Base-by-base conservation (phyloP, 2,113 vertebrate species). In the Oreochromis tanganicae region DNA sequence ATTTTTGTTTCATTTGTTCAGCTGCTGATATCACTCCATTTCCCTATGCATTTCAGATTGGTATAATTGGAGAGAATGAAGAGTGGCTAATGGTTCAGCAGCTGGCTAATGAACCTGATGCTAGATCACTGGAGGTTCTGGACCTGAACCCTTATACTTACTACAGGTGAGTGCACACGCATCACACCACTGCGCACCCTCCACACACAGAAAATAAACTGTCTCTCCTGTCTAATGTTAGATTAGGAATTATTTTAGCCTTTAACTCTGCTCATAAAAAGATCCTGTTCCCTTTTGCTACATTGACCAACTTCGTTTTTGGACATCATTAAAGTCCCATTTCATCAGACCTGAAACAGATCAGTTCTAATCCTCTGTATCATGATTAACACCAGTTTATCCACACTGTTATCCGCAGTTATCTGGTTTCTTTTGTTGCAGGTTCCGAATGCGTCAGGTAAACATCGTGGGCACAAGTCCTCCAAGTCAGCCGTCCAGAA, bases 381-480 rank as follows among this genome's bases (percentile, higher is more conserved):
- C 11, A 9, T 82, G 34, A 90, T 84, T 48, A 86, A 85, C 41
- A 24, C 57, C 48, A 59, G 83, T 61, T 83, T 63, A 19, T 78
- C 71, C 24, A 17, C 50, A 5, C 5, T 61, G 61, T 79, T 80
- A 82, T 68, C 41, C 13, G 43, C 48, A 38, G 1, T 59, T 59
- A 41, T 16, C 50, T 71, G 55, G 5, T 85, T 81, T 82, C 6
- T 24, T 54, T 85, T 80, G 17, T 80, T 38, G 21, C 93, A 99
- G 99, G 95, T 99, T 99, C 93, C 97, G 98, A 80, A 99, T 99
- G 98, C 94, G 97, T 61, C 99, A 99, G 92, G 97, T 99, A 81
- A 99, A 99, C 92, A 99, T 99, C 0, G 99, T 99, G 66, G 99
- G 98, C 83, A 98, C 97, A 73, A 99, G 99, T 93, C 98, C 97